Evolutionary conservation across 2,797 vertebrate species (phyloP).

Genomic region (Rhinoraja longicauda): DNA sequence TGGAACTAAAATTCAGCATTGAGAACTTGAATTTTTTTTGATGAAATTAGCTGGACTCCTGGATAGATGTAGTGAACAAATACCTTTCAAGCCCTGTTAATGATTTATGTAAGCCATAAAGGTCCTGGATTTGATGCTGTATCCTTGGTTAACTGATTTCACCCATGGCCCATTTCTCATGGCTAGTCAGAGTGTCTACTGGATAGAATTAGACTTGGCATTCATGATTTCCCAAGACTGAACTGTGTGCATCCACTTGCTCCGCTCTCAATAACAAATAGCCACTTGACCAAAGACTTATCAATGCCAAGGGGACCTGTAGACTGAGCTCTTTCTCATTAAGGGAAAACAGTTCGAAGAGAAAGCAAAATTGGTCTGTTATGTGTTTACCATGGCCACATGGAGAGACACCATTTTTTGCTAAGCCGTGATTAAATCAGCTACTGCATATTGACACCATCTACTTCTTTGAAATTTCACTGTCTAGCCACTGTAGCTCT

Average conservation of each 20-base stretch:
- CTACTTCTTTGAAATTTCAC: background rate
- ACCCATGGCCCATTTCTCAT: background rate
- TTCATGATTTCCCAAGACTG: background rate
- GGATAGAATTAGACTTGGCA: background rate
- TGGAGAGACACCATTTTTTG: background rate
- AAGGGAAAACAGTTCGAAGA: background rate
- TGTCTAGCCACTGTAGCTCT: background rate
- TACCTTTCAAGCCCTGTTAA: background rate
- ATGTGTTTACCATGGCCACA: background rate
- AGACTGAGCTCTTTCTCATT: background rate
- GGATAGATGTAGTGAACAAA: background rate
- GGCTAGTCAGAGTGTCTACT: background rate
- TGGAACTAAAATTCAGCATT: background rate
- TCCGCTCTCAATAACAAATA: background rate
- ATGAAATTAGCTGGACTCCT: background rate
- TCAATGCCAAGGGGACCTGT: background rate
- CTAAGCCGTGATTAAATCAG: background rate
- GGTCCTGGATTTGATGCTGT: background rate
- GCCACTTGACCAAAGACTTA: background rate
- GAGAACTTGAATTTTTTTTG: background rate
- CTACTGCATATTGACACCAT: background rate
- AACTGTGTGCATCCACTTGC: background rate
- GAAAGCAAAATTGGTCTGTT: background rate
- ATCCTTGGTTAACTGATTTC: background rate
- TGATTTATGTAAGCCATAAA: background rate